Conservation (phyloP, 2,797 vertebrate genomes). For the Crenichthys baileyi region DNA sequence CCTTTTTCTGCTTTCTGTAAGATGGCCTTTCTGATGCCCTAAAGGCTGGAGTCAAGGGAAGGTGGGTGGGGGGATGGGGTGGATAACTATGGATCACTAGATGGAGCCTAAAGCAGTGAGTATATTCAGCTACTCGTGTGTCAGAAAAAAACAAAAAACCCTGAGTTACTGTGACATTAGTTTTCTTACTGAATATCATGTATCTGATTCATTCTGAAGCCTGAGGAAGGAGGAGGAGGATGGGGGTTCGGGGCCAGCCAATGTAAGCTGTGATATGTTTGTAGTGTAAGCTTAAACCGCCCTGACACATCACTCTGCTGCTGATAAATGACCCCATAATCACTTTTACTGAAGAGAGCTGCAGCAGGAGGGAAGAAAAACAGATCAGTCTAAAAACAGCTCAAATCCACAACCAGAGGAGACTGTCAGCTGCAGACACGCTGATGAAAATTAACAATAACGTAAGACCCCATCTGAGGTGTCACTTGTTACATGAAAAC, state of each 20-base stretch:
- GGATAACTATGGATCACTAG: conserved; percentile 49
- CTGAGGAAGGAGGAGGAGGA: neutral
- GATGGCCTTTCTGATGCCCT: conserved; percentile 59
- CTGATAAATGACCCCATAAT: conserved; percentile 47
- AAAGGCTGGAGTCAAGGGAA: conserved; percentile 31
- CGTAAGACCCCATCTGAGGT: neutral
- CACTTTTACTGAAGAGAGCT: conserved; percentile 35
- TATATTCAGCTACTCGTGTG: conserved; percentile 74
- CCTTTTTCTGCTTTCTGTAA: conserved; percentile 45
- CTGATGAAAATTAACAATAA: conserved; percentile 1
- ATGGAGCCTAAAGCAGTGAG: conserved; percentile 46
- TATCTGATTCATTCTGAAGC: conserved; percentile 64
- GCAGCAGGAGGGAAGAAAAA: conserved; percentile 39
- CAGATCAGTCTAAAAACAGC: conserved; percentile 18
- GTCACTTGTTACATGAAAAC: neutral
- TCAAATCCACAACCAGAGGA: conserved; percentile 14
- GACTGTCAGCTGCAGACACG: neutral
- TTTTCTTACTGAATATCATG: conserved; percentile 59
- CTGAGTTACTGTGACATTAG: conserved; percentile 40
- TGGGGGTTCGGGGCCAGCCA: conserved; percentile 32
- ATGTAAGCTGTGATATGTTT: conserved; percentile 68
- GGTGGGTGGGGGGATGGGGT: conserved; percentile 20
- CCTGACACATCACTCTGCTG: conserved; percentile 37
- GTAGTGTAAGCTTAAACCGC: conserved; percentile 59
- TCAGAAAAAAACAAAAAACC: conserved; percentile 63